Evolutionary conservation across 2,888 invertebrate species (phyloP).

Genomic region (Rotaria socialis): DNA sequence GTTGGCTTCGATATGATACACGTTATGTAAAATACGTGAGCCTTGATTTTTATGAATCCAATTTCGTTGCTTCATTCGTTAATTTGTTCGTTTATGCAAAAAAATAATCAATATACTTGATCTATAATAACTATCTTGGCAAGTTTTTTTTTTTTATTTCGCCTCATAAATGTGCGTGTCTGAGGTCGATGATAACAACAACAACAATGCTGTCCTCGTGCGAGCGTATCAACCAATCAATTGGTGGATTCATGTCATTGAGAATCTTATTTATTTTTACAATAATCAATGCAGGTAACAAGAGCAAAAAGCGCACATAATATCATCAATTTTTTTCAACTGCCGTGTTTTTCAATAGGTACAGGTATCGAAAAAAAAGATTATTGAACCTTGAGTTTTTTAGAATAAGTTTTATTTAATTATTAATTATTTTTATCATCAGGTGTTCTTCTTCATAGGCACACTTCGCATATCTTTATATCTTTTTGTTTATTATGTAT

Average conservation of each 20-base stretch:
- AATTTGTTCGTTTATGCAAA: neutral
- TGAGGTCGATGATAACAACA: neutral
- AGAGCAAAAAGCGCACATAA: neutral
- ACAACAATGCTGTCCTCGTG: neutral
- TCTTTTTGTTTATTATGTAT: neutral
- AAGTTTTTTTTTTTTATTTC: neutral
- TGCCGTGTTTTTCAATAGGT: neutral
- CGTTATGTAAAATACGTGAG: too few relatives aligned
- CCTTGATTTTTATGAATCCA: too few relatives aligned
- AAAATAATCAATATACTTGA: neutral
- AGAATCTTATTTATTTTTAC: neutral
- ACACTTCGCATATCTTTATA: neutral
- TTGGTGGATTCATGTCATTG: neutral
- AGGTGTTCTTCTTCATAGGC: neutral
- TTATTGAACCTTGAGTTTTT: neutral
- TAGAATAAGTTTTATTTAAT: neutral
- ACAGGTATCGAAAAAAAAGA: neutral
- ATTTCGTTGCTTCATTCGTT: neutral
- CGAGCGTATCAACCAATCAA: neutral
- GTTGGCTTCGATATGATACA: too few relatives aligned
- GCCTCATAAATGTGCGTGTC: neutral
- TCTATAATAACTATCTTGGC: neutral
- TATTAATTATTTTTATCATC: neutral
- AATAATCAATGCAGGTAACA: neutral
- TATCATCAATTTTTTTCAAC: neutral